Evolutionary conservation across 1,140 invertebrate genomes (phyloP).

Genomic region (Nylanderia fulva): DNA sequence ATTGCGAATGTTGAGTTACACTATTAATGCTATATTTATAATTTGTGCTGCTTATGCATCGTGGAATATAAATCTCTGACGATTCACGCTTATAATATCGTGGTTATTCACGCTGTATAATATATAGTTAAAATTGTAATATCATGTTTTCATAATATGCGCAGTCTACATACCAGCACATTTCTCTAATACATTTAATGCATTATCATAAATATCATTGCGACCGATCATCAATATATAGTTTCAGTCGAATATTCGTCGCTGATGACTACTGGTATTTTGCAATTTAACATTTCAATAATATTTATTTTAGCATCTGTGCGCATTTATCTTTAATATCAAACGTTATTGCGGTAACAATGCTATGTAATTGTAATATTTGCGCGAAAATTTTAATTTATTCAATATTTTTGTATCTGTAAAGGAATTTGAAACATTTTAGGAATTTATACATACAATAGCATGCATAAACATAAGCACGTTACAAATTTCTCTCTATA

Average conservation of each 20-base stretch:
- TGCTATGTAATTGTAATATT: not conserved
- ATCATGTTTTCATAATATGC: constrained; percentile 23
- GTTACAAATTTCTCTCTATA: not conserved
- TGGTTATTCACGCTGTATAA: not conserved
- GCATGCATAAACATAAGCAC: too few species aligned
- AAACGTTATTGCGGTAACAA: not conserved
- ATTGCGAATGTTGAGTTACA: not conserved
- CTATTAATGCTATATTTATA: constrained; percentile 54
- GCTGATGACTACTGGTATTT: constrained; percentile 26
- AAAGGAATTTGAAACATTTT: not conserved
- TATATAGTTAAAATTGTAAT: constrained; percentile 45
- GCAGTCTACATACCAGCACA: not conserved
- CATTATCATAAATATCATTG: constrained; percentile 52
- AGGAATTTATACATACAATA: too few species aligned
- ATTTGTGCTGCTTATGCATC: not conserved
- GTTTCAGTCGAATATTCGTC: constrained; percentile 41
- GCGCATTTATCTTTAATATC: not conserved
- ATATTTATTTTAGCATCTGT: constrained; percentile 48
- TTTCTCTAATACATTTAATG: constrained; percentile 47
- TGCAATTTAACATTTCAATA: constrained; percentile 45
- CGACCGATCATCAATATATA: constrained; percentile 19
- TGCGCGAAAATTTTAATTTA: not conserved
- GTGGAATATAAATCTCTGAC: constrained; percentile 45
- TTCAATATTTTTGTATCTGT: not conserved
- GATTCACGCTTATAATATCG: constrained; percentile 27